Base-by-base conservation (phyloP, 2,888 invertebrate species). In the Hedya salicella region DNA sequence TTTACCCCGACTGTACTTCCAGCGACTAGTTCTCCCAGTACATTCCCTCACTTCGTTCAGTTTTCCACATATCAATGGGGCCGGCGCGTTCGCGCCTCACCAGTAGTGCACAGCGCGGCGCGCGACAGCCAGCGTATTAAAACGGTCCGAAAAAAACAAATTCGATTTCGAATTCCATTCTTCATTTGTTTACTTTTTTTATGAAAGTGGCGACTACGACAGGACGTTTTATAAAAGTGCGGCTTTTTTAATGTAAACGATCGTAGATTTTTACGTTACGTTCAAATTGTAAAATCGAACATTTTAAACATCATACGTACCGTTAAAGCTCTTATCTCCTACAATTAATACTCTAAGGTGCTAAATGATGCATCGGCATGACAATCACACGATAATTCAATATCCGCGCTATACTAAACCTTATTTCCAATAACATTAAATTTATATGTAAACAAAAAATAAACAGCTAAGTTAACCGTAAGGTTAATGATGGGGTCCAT, bases 381-480 rank as follows among this genome's bases (percentile, higher is more conserved):
- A 82, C 87, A 82, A 82, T 82, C 75, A 72, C 73, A 83, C 85
- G 88, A 86, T 87, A 89, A 89, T 89, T 88, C 85, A 85, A 87
- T 78, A 82, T 46, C 11, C 32, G 17, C 39, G 40, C 40, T 25
- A 60, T 40, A 48, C 9, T 61, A 21, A 42, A 66, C 66, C 60
- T 66, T 61, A 61, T 42, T 48, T 32, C 40, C n/a, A 42, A 16
- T 49, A 49, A 40, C 32, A 66, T 54, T 54, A 66, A 60, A 66
- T 40, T 52, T 54, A 42, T 61, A 48, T 6, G 46, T 40, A 19
- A 30, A 60, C 48, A 66, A 61, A 66, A 65, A 65, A 59, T 44
- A 59, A 50, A 64, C 52, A 46, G 17, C 60, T 61, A 66, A 65
- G 52, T 30, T 59, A 60, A 59, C 59, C 52, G 52, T 59, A 60